These are phyloP conservation scores for Heliconius eleuchia DNA, from an alignment of 1,140 invertebrate genomes.

Conservation along the genomic window DNA sequence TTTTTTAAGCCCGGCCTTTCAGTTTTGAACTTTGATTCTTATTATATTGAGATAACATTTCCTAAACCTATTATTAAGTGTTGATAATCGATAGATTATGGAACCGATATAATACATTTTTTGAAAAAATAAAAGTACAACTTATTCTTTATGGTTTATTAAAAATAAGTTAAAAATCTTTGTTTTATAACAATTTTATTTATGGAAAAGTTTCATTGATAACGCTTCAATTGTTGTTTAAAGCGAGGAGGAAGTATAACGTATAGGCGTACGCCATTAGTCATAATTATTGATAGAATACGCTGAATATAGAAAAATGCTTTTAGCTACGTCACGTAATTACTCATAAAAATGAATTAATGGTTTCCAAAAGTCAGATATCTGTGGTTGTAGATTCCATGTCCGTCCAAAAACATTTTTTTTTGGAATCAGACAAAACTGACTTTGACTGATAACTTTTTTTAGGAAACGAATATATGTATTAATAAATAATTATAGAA, in stretches of 20 bases:
- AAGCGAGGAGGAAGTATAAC: background rate
- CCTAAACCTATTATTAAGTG: too few species aligned
- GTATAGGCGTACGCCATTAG: background rate
- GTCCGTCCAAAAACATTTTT: background rate
- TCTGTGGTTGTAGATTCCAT: background rate
- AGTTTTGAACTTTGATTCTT: too few species aligned
- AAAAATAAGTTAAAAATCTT: too few species aligned
- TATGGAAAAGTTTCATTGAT: background rate
- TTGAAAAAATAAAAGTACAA: too few species aligned
- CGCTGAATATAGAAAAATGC: background rate
- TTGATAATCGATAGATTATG: too few species aligned
- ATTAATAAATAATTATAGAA: too few species aligned
- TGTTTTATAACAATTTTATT: background rate
- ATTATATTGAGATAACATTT: too few species aligned
- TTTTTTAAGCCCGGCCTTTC: too few species aligned
- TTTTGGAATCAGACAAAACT: background rate
- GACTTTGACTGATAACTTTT: background rate
- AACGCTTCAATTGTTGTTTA: background rate
- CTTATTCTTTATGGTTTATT: too few species aligned
- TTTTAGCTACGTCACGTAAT: background rate
- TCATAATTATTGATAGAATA: constrained; percentile 6
- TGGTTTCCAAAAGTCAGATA: background rate
- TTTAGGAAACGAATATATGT: too few species aligned
- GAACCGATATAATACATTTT: too few species aligned
- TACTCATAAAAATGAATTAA: background rate